A percentile compares a stretch with the other conserved stretches of the same genome.
Conservation (phyloP, 2,888 invertebrate species). For the Capitulum mitella region DNA sequence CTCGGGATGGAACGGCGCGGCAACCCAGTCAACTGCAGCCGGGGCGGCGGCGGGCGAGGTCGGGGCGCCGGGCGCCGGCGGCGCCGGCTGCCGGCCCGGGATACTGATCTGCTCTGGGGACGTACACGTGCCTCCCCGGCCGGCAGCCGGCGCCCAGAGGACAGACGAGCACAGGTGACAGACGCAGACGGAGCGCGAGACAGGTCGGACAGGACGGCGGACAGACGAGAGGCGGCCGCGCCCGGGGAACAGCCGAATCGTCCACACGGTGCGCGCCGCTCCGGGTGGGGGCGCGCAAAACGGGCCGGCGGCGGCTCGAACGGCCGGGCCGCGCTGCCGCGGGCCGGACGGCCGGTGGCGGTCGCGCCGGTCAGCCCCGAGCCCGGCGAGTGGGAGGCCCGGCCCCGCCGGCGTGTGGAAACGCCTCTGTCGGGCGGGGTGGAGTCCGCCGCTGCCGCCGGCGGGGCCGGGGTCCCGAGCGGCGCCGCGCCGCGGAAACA, state of each 20-base stretch:
- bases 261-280: neutral
- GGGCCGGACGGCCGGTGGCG: neutral
- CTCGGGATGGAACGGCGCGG: neutral
- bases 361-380: neutral
- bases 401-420: neutral
- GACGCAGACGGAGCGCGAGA: neutral
- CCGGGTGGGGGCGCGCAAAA: too few relatives aligned
- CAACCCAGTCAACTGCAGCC: slow-evolving; percentile 16
- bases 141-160: neutral
- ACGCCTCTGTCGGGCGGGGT: neutral
- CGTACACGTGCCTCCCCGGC: slow-evolving; percentile 16
- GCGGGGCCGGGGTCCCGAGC: neutral
- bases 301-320: neutral
- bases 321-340: neutral
- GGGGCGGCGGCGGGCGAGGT: neutral
- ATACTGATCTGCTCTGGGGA: neutral
- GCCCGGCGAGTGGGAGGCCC: neutral
- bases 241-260: neutral
- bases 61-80: neutral
- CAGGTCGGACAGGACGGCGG: neutral
- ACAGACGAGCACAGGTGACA: neutral
- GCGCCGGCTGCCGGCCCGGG: neutral
- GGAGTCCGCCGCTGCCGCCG: neutral
- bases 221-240: neutral
- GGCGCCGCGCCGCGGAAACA: neutral